Base-by-base conservation (phyloP, 2,113 vertebrate species). In the Mixornis gularis region DNA sequence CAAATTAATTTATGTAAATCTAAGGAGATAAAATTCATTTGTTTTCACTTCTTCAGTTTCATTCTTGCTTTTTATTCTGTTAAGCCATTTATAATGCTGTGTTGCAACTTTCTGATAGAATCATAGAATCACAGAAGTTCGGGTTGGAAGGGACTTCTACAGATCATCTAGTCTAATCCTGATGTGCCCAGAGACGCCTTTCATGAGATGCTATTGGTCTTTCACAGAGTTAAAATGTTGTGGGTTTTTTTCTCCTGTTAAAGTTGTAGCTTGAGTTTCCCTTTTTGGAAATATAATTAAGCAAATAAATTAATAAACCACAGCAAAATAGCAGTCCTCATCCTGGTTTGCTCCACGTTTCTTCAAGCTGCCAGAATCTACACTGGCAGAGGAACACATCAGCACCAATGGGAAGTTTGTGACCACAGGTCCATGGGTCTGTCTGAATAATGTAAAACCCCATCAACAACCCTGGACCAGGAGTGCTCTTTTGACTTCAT, bases 401-500 rank as follows among this genome's bases (percentile, higher is more conserved):
- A 7, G 26, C 21, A 60, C 8, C 0, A 3, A 20, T 0, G 1
- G 18, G 5, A 25, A 36, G 6, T 27, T 43, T 32, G 19, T 48
- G 40, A 44, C 20, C 14, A 27, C 0, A 4, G 21, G 17, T 18
- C 20, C 6, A 2, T 20, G 25, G 29, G 5, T 70, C 29, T 55
- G 13, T 17, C 30, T 7, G 1, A 44, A 7, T 15, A 22, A 32
- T 0, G 0, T 11, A 41, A 34, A 69, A 41, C 6, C 5, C 30
- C 1, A 0, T 10, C 11, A 34, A 27, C 13, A 64, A 1, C 15
- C 13, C 26, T 16, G 27, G 29, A 29, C 13, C 0, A 1, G 38
- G n/a, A 63, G 2, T 27, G 13, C 7, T 40, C 6, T 53, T 68
- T 16, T n/a, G 15, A 18, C 12, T 62, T 65, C 9, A 46, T 12